Evolutionary conservation across 2,888 invertebrate genomes (phyloP).

Genomic region (Drosophila eohydei): DNA sequence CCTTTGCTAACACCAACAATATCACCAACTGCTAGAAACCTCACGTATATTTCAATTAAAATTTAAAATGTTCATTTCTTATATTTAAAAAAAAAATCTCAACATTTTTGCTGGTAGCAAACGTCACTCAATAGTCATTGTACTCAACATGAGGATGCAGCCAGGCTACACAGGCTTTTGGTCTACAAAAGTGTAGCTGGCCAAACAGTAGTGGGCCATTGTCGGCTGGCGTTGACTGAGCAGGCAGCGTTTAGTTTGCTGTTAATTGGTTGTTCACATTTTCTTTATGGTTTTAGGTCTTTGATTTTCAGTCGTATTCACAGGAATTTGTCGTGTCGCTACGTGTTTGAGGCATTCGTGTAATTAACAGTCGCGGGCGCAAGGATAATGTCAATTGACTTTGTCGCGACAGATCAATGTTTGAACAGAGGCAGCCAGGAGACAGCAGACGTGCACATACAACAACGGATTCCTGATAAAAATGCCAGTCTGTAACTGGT

Average conservation of each 20-base stretch:
- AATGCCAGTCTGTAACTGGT: neutral
- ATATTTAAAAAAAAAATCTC: neutral
- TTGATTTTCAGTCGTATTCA: conserved; percentile 48
- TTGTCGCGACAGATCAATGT: conserved; percentile 73
- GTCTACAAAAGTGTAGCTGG: conserved; percentile 15
- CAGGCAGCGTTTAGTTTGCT: conserved; percentile 52
- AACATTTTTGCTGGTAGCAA: neutral
- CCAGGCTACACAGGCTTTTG: conserved; percentile 8
- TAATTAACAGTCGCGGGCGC: conserved; percentile 65
- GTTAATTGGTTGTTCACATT: conserved; percentile 75
- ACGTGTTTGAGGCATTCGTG: conserved; percentile 46
- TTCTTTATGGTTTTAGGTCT: conserved; percentile 49
- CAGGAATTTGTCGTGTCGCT: conserved; percentile 65
- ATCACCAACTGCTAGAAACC: no score
- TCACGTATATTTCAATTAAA: neutral
- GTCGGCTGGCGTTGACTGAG: conserved; percentile 52
- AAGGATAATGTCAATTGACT: conserved; percentile 72
- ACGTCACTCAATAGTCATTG: neutral
- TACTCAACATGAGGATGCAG: neutral
- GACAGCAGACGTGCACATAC: conserved; percentile 15
- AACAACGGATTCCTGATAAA: conserved; percentile 55
- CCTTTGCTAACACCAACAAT: no score
- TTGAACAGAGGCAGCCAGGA: conserved; percentile 44
- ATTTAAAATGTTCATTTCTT: neutral
- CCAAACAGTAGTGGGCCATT: conserved; percentile 73